phyloP scores from a whole-genome alignment of 2,797 vertebrate species.

The Psittacula derbiana region DNA sequence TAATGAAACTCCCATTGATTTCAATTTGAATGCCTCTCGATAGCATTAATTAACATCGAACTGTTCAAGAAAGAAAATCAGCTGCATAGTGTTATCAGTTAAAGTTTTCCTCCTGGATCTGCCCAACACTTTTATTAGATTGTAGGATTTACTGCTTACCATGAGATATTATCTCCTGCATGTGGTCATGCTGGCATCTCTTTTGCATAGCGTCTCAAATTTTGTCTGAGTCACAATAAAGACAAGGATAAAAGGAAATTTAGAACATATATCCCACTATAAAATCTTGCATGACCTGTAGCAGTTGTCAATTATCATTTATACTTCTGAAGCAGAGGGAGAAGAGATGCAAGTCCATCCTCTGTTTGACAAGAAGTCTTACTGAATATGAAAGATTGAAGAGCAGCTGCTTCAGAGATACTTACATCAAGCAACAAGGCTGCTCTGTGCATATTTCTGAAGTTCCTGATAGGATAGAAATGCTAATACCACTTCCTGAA shows the following conservation, averaged over 20 bases:
- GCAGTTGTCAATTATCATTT: neutral
- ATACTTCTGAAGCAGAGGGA: neutral
- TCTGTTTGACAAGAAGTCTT: neutral
- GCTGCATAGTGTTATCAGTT: neutral
- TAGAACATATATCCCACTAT: neutral
- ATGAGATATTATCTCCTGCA: neutral
- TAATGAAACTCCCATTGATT: conserved; percentile 51
- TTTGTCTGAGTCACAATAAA: neutral
- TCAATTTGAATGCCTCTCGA: conserved; percentile 33
- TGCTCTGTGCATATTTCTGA: neutral
- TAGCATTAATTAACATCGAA: conserved; percentile 11
- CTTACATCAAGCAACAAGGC: neutral
- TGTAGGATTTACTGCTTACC: neutral
- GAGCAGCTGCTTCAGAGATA: neutral
- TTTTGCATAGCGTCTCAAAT: neutral
- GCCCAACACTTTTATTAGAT: neutral
- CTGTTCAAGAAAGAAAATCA: neutral
- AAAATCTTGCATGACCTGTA: neutral
- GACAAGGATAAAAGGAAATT: neutral
- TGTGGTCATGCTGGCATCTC: neutral
- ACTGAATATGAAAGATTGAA: neutral
- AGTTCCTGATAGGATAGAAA: neutral
- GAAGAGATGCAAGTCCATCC: neutral
- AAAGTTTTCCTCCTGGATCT: neutral
- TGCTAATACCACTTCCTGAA: neutral